Conservation (phyloP, 2,797 vertebrate genomes). For the Gallinago nigripennis region DNA sequence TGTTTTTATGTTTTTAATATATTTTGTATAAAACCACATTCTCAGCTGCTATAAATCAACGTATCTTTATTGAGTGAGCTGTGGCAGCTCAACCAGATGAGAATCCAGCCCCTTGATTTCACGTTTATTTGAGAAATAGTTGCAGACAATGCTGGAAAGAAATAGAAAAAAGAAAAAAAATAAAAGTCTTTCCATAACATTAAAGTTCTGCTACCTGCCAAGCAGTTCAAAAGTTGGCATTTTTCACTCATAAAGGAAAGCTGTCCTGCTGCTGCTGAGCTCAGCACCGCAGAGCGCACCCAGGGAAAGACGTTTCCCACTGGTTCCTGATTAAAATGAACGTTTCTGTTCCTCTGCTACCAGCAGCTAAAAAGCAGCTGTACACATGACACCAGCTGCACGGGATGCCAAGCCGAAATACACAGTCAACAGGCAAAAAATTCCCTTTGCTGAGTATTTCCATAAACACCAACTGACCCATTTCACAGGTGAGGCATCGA, state of each 20-base stretch:
- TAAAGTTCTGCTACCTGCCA: not conserved
- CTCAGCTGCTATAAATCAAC: not conserved
- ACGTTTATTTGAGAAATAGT: not conserved
- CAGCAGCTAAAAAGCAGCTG: not conserved
- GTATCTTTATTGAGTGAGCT: not conserved
- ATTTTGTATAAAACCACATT: not conserved
- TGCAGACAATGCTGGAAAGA: not conserved
- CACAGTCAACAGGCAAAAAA: fast-evolving
- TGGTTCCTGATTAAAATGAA: not conserved
- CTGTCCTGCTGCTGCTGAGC: not conserved
- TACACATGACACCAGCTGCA: not conserved
- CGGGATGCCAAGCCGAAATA: not conserved
- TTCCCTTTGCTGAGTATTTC: not conserved
- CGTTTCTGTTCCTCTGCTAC: not conserved
- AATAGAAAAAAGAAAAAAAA: not conserved
- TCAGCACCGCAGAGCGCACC: not conserved
- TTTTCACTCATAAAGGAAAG: not conserved
- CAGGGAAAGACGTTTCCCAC: not conserved
- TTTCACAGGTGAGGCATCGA: not conserved
- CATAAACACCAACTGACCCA: not conserved
- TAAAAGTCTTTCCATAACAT: not conserved
- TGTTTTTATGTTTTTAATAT: not conserved
- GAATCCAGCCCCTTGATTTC: not conserved
- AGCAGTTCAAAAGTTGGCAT: not conserved
- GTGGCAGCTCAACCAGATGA: not conserved